phyloP scores from a whole-genome alignment of 2,113 vertebrate species.

The Passer domesticus region DNA sequence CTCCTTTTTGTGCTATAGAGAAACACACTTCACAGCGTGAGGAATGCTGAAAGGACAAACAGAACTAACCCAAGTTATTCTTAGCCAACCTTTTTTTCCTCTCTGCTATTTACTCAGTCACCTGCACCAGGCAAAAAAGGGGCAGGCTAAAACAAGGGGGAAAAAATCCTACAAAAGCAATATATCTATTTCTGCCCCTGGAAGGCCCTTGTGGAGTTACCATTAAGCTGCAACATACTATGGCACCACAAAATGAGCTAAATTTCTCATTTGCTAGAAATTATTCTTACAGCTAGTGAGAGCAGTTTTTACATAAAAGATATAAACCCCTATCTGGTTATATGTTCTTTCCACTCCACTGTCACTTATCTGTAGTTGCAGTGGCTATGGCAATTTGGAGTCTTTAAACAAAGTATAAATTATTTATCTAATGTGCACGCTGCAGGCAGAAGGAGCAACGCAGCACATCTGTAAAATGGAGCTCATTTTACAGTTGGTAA shows the following conservation, averaged over 20 bases:
- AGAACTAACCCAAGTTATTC: neutral
- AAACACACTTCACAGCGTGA: fast-evolving
- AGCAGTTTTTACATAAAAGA: neutral
- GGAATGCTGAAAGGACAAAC: neutral
- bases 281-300: neutral
- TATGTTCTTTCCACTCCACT: neutral
- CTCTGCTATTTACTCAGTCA: neutral
- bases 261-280: neutral
- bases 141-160: neutral
- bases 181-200: neutral
- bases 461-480: neutral
- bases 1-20: neutral
- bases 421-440: neutral
- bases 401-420: neutral
- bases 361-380: neutral
- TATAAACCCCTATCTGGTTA: neutral
- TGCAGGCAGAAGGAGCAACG: neutral
- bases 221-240: neutral
- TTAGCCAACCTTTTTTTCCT: neutral
- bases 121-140: neutral
- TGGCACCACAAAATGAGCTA: neutral
- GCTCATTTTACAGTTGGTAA: neutral
- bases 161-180: neutral
- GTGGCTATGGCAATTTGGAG: neutral
- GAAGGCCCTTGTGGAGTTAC: neutral